Conservation (phyloP, 2,888 invertebrate genomes). For the Drosophila koepferae region DNA sequence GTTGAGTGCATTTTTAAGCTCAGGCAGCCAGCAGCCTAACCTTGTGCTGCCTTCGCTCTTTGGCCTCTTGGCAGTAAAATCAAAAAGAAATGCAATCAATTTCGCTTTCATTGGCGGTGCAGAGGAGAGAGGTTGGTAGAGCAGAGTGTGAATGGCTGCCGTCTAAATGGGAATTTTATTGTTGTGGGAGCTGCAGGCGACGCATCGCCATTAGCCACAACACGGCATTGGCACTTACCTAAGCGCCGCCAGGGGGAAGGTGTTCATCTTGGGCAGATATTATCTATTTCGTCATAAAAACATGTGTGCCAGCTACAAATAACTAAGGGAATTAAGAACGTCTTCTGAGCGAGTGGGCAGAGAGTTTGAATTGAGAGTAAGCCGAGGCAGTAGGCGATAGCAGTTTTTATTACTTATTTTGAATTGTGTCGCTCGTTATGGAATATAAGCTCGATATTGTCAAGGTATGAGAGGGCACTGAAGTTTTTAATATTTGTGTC, state of each 20-base stretch:
- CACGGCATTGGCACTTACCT: slow-evolving; percentile 71
- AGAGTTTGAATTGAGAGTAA: neutral
- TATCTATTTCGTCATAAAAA: slow-evolving; percentile 39
- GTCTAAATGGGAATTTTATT: slow-evolving; percentile 79
- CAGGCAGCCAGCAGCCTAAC: neutral
- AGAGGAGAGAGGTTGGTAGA: neutral
- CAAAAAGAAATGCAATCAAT: slow-evolving; percentile 81
- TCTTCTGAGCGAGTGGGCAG: neutral
- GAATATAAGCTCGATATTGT: too few species aligned
- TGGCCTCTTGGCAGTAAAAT: slow-evolving; percentile 69
- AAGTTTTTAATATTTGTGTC: too few species aligned
- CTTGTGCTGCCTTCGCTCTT: too few species aligned
- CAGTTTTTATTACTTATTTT: neutral
- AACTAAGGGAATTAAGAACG: slow-evolving; percentile 43
- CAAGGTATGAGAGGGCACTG: too few species aligned
- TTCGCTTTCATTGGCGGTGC: slow-evolving; percentile 71
- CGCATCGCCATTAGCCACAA: slow-evolving; percentile 73
- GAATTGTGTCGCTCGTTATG: neutral
- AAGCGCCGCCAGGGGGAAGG: slow-evolving; percentile 52
- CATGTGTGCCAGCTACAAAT: slow-evolving; percentile 33
- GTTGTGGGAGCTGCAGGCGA: slow-evolving; percentile 75
- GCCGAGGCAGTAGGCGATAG: too few species aligned
- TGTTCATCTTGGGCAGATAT: slow-evolving; percentile 41
- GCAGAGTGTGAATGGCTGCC: slow-evolving; percentile 23
- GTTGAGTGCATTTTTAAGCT: slow-evolving; percentile 74